Evolutionary conservation across 2,797 vertebrate species (phyloP).

Genomic region (Odontamblyopus rebecca): DNA sequence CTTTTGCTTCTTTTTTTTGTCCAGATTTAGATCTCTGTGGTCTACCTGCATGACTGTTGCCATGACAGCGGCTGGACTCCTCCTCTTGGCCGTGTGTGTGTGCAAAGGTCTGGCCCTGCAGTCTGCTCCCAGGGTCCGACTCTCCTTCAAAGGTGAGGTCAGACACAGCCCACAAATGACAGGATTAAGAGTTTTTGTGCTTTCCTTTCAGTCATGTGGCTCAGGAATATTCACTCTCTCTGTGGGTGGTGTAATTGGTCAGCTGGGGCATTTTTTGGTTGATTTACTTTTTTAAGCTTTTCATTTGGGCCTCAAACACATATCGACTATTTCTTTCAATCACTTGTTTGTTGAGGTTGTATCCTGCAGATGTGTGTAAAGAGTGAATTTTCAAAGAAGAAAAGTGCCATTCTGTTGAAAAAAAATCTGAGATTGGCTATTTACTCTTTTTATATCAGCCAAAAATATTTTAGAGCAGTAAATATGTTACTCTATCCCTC

Average conservation of each 20-base stretch:
- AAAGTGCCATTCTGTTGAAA: no score
- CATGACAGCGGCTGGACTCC: conserved; percentile 74
- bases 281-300: neutral
- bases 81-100: conserved; percentile 76
- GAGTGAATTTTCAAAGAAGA: neutral
- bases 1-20: conserved; percentile 56
- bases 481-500: neutral
- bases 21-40: conserved; percentile 77
- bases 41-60: conserved; percentile 75
- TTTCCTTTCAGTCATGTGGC: neutral
- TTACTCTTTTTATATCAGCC: neutral
- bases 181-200: neutral
- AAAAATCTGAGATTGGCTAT: no score
- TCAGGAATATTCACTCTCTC: neutral
- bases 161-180: conserved; percentile 8
- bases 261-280: neutral
- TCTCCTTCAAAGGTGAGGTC: conserved; percentile 81
- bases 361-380: neutral
- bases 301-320: no score
- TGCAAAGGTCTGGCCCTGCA: conserved; percentile 69
- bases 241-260: neutral
- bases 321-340: no score
- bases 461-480: no score
- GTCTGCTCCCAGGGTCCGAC: conserved; percentile 76
- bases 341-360: neutral